phyloP scores from a whole-genome alignment of 2,797 vertebrate species.

The Bradypodion ventrale region DNA sequence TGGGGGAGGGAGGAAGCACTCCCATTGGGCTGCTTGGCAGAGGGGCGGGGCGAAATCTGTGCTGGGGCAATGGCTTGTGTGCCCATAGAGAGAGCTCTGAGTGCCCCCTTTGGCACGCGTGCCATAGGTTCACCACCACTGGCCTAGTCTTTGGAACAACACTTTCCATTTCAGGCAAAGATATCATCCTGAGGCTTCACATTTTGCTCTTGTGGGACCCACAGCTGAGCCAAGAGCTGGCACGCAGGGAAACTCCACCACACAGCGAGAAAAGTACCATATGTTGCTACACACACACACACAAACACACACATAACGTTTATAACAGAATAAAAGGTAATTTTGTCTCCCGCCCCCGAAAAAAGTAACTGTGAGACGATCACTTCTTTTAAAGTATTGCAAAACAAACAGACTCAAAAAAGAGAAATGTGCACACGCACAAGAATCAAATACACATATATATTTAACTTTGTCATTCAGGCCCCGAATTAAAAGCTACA shows the following conservation, averaged over 20 bases:
- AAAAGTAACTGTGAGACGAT: background rate
- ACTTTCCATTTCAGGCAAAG: background rate
- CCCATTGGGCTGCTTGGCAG: too few relatives aligned
- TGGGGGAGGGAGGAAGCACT: too few relatives aligned
- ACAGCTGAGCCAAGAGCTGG: background rate
- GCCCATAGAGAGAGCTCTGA: too few relatives aligned
- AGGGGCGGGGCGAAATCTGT: too few relatives aligned
- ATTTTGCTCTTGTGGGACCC: background rate
- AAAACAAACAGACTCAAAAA: background rate
- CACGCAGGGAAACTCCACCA: background rate
- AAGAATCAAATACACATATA: background rate
- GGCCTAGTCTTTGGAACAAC: too few relatives aligned
- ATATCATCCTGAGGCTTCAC: background rate
- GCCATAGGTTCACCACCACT: too few relatives aligned
- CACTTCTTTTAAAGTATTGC: background rate
- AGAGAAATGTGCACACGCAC: background rate
- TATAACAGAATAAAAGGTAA: conserved; percentile 10
- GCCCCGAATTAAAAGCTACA: background rate
- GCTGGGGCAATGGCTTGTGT: too few relatives aligned
- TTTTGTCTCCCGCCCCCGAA: background rate
- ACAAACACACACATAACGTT: too few relatives aligned
- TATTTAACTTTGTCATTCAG: background rate
- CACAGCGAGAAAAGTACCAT: background rate
- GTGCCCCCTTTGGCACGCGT: too few relatives aligned
- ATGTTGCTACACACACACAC: background rate